Evolutionary conservation across 2,113 vertebrate genomes (phyloP).

Genomic region (Notechis scutatus): DNA sequence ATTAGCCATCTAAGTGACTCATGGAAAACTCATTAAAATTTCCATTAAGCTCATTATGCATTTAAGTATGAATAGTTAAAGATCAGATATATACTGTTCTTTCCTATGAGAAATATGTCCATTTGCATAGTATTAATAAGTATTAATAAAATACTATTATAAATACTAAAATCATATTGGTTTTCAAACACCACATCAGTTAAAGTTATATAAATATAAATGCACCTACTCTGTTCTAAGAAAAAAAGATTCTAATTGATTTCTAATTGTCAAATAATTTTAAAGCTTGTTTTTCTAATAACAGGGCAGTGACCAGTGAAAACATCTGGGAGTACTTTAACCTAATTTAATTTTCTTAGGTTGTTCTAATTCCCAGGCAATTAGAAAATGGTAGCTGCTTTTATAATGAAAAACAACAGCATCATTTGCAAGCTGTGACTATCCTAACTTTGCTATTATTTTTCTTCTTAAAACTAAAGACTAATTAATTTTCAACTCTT

Average conservation of each 20-base stretch:
- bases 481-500: conserved; percentile 44
- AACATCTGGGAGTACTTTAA: conserved; percentile 46
- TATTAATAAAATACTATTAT: neutral
- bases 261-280: conserved; percentile 41
- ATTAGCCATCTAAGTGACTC: neutral
- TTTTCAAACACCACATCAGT: conserved; percentile 5
- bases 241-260: conserved; percentile 41
- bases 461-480: conserved; percentile 30
- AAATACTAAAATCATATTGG: conserved; percentile 8
- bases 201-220: neutral
- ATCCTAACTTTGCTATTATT: conserved; percentile 29
- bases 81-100: neutral
- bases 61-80: neutral
- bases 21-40: conserved; percentile 21
- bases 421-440: conserved; percentile 40
- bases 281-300: conserved; percentile 41
- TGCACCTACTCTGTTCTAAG: neutral
- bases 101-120: neutral
- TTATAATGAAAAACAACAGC: conserved; percentile 27
- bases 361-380: conserved; percentile 50
- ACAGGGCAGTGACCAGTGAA: neutral
- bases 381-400: conserved; percentile 43
- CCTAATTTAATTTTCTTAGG: conserved; percentile 46
- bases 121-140: neutral
- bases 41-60: conserved; percentile 10